A percentile compares a stretch with the other conserved stretches of the same genome.
phyloP scores from a whole-genome alignment of 1,140 invertebrate species.

The Zaprionus tsacasi region DNA sequence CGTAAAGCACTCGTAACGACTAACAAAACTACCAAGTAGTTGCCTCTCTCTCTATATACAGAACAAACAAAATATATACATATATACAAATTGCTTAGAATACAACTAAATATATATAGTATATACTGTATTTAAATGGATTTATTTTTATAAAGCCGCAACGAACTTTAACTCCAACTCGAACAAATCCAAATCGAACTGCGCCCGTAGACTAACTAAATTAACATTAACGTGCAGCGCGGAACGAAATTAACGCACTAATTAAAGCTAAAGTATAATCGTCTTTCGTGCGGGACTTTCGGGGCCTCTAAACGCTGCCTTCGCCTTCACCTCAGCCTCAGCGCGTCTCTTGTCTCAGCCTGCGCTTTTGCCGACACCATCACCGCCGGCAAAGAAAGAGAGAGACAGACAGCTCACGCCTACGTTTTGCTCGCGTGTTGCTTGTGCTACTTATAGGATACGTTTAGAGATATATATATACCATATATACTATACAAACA shows the following conservation, averaged over 20 bases:
- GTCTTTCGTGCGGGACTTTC: neutral
- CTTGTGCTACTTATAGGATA: constrained; percentile 55
- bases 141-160: constrained; percentile 77
- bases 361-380: neutral
- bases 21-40: constrained; percentile 79
- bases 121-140: constrained; percentile 57
- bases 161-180: constrained; percentile 49
- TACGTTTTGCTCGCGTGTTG: constrained; percentile 51
- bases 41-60: constrained; percentile 72
- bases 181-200: constrained; percentile 51
- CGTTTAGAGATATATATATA: constrained; percentile 38
- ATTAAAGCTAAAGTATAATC: constrained; percentile 27
- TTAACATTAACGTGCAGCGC: constrained; percentile 23
- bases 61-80: constrained; percentile 42
- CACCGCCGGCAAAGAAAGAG: constrained; percentile 14
- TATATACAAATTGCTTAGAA: constrained; percentile 72
- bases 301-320: constrained; percentile 1
- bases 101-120: constrained; percentile 49
- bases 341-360: neutral
- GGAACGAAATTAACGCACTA: constrained; percentile 61
- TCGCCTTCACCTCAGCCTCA: constrained; percentile 4
- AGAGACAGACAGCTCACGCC: constrained; percentile 17
- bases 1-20: constrained; percentile 62
- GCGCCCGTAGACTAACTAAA: constrained; percentile 52
- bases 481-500: constrained; percentile 22